Evolutionary conservation across 2,113 vertebrate genomes (phyloP), one percentile per base, ranked within the genome.

Genomic region (Brachyhypopomus occidentalis): DNA sequence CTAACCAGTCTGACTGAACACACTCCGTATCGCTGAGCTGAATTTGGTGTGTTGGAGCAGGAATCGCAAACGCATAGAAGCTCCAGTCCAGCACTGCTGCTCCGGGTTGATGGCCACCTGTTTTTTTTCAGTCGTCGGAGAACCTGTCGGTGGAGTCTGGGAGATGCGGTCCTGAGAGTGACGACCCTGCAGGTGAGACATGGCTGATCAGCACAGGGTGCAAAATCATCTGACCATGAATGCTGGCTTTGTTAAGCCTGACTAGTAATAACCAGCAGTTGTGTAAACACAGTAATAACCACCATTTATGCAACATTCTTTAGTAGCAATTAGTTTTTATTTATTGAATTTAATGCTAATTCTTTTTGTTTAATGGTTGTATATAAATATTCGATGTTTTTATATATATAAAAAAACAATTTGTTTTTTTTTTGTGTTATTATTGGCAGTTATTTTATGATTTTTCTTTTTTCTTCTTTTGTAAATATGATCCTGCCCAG

Each of bases 91-190:
- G 5, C 1, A 7, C n/a, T 75, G 34, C 45, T 76, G 41, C 17
- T 58, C 12, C 12, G 12, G 12, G 45, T 52, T 2, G 45, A 52
- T 52, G 45, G 45, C 56, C 2, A 19, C 17, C 45, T 6, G 45
- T 38, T 6, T 22, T 36, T 66, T 27, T 25, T 84, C 90, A 99
- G 98, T 97, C 96, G 75, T 96, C 94, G 89, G 97, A 98, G 91
- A 98, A 96, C 87, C 91, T 98, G 72, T 95, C 95, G 38, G 87
- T 95, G 93, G 97, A 97, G 90, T 96, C 95, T 81, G 93, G 94
- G 83, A 94, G 95, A 88, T 95, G 94, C 79, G 84, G 95, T 87
- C 93, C 91, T n/a, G 97, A 98, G 92, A 96, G 92, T 90, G 96
- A 97, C 95, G 96, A 96, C 90, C 88, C 90, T 75, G 94, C 92